Conservation (phyloP, 2,888 invertebrate genomes). For the Acronicta psi region DNA sequence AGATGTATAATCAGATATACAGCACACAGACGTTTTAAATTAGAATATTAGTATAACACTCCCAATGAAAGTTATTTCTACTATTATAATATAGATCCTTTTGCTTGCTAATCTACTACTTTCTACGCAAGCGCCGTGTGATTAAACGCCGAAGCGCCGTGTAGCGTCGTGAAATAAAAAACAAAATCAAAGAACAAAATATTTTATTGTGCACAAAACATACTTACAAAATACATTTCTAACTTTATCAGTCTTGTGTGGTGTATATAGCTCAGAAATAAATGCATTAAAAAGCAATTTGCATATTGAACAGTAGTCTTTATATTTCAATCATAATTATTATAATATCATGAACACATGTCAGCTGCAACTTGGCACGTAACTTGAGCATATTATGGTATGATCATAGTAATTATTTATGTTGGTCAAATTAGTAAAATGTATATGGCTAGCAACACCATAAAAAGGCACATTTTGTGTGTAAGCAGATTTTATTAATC, state of each 20-base stretch:
- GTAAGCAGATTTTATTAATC: conserved; percentile 10
- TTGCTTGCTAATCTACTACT: conserved; percentile 74
- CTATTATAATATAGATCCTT: conserved; percentile 66
- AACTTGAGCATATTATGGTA: conserved; percentile 70
- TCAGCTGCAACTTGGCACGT: conserved; percentile 71
- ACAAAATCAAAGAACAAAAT: conserved; percentile 80
- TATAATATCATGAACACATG: conserved; percentile 60
- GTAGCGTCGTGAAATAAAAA: conserved; percentile 74
- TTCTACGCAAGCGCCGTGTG: conserved; percentile 50
- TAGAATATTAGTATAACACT: conserved; percentile 40
- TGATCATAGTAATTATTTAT: conserved; percentile 6
- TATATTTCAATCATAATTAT: conserved; percentile 60
- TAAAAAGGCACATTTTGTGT: conserved; percentile 39
- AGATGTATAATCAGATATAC: conserved; percentile 70
- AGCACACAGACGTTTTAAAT: conserved; percentile 80
- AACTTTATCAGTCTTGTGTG: conserved; percentile 88
- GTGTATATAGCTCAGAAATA: conserved; percentile 87
- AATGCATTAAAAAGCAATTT: conserved; percentile 84
- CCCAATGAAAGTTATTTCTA: conserved; percentile 31
- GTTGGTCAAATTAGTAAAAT: conserved; percentile 21
- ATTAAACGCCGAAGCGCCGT: conserved; percentile 46
- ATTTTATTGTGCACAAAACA: conserved; percentile 88
- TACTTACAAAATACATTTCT: conserved; percentile 84
- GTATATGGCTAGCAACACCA: conserved; percentile 25
- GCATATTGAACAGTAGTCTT: conserved; percentile 60